Evolutionary conservation across 2,797 vertebrate genomes (phyloP), one percentile per base, ranked within the genome.

Genomic region (Oophaga sylvatica): DNA sequence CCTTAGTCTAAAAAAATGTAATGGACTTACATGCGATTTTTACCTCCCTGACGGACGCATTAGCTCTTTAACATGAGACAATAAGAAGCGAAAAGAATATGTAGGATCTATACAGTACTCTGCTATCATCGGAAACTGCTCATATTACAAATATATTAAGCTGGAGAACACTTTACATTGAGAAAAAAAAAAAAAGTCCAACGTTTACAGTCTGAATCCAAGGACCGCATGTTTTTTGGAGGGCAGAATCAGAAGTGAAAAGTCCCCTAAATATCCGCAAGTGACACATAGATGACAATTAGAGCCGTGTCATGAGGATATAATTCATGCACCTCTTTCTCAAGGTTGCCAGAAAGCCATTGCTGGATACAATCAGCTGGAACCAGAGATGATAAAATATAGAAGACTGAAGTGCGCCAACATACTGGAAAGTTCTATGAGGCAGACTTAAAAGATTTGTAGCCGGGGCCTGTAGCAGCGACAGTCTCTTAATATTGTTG

Each of bases 401-500:
- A 63, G 70, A 75, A 60, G 57, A 62, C 68, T 45, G 15, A 35
- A 60, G 53, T n/a, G 57, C 41, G 57, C 29, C 41, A 41, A 59
- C 82, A 73, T 19, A 45, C 35, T 48, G 57, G 45, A 85, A 48
- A 53, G 77, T 85, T 78, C 59, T 80, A 31, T 22, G 57, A 87
- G 53, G 48, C 71, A 83, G 80, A 53, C 68, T 63, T 68, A 48
- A 67, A 78, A 83, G 73, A 70, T 77, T 53, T 78, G 73, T 53
- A 87, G 79, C 19, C 45, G 80, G 6, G 86, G 71, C 71, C 68
- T 87, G 86, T 83, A 87, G 73, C 48, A 78, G 63, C 56, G 73
- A 82, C 80, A 78, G 80, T 70, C 86, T 68, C 80, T 87, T 87
- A 87, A 87, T 87, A 87, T 83, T 87, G 86, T 87, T 87, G 86